Evolutionary conservation across 1,140 invertebrate species (phyloP).

Genomic region (Listronotus bonariensis): DNA sequence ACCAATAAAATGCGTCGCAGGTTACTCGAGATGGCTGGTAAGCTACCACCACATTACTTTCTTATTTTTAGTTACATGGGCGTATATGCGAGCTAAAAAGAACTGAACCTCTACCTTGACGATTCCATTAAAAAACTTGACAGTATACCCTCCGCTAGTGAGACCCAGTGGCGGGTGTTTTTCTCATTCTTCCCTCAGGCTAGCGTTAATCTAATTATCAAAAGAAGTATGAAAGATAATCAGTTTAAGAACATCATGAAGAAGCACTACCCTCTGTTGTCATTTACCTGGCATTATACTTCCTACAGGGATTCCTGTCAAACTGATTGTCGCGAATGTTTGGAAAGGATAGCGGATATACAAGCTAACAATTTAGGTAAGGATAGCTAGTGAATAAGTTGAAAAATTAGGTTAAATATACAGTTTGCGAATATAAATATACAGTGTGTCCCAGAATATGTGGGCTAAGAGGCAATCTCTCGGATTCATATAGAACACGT

Average conservation of each 20-base stretch:
- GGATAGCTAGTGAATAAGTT: too few relatives aligned
- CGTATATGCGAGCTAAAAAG: conserved; percentile 17
- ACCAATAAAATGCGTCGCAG: too few relatives aligned
- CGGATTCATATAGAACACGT: too few relatives aligned
- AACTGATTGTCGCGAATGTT: conserved; percentile 15
- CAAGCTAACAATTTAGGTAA: conserved; percentile 20
- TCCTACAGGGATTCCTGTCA: conserved; percentile 14
- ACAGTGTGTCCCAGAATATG: too few relatives aligned
- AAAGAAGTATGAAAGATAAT: conserved; percentile 12
- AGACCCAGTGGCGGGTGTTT: conserved; percentile 26
- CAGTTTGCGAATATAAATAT: too few relatives aligned
- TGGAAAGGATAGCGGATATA: conserved; percentile 15
- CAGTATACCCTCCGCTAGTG: background rate
- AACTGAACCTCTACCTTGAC: conserved; percentile 28
- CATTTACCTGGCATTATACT: conserved; percentile 19
- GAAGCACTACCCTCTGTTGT: conserved; percentile 12
- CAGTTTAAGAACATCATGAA: conserved; percentile 17
- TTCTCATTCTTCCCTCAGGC: conserved; percentile 17
- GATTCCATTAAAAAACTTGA: conserved; percentile 18
- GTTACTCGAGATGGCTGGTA: too few relatives aligned
- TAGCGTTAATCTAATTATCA: conserved; percentile 23
- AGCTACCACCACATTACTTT: too few relatives aligned
- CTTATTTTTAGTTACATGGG: conserved; percentile 7
- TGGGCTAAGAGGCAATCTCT: too few relatives aligned
- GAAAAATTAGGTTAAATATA: too few relatives aligned